Evolutionary conservation across 2,888 invertebrate genomes (phyloP), one percentile per base, ranked within the genome.

Genomic region (Drosophila greeni): DNA sequence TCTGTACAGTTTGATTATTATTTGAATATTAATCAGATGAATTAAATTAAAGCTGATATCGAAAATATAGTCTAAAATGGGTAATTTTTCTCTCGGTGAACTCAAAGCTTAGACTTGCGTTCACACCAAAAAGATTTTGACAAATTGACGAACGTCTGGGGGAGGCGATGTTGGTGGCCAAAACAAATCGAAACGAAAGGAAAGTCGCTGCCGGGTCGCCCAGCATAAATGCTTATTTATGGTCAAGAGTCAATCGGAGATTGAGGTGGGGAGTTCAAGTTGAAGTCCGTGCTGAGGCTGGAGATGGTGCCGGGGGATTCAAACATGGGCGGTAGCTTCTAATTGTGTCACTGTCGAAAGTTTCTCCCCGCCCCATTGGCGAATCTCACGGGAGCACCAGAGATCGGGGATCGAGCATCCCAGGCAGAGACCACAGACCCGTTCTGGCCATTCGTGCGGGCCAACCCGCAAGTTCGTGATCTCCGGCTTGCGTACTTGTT

Each of bases 401-500:
- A 33, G 31, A 47, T 59, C 36, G 58, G 53, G 37, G 16, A 34
- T 49, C 24, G 34, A 16, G 43, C 26, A 55, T 20, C 14, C 54
- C 54, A 55, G 33, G 12, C 39, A 20, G 23, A 45, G 37, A 26
- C 26, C 54, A 42, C 34, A 42, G 48, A 48, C 48, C 33, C 64
- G 55, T 42, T 53, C 48, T 49, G 56, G 33, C 42, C 34, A 39
- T 60, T 78, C 82, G 80, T 74, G 74, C 74, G 79, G 76, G 78
- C 74, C 61, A 76, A 74, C 76, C 80, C 80, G 77, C 72, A 67
- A 83, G 79, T 80, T 80, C 79, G 83, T 80, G 79, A 80, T 80
- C 79, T 80, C 70, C 75, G 74, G 60, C 74, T 82, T 20, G 72
- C 61, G 69, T 76, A 77, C 68, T 79, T 72, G 74, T 76, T 62